A percentile compares a stretch with the other conserved stretches of the same genome.
Evolutionary conservation across 2,113 vertebrate genomes (phyloP).

Genomic region (Rhodinocichla rosea): DNA sequence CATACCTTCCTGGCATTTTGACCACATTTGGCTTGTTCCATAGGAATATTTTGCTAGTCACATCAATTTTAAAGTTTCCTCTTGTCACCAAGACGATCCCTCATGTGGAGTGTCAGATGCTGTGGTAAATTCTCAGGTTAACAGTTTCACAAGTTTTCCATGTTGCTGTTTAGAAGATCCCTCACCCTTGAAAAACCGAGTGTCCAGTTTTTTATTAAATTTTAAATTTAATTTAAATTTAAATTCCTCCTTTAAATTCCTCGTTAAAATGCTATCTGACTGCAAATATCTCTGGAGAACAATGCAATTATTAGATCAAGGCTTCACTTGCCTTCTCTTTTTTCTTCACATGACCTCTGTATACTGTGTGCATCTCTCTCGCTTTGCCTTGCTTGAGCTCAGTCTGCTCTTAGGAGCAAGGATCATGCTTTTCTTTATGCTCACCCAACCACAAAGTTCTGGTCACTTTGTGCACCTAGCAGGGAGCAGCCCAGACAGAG

Average conservation of each 20-base stretch:
- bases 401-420: not conserved
- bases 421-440: not conserved
- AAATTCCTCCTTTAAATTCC: not conserved
- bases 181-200: not conserved
- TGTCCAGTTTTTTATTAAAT: too few species aligned
- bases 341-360: accelerated
- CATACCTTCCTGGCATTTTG: not conserved
- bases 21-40: not conserved
- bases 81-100: not conserved
- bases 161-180: not conserved
- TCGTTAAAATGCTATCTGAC: not conserved
- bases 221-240: too few species aligned
- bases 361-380: not conserved
- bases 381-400: not conserved
- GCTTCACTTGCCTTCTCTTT: not conserved
- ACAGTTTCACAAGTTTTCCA: not conserved
- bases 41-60: not conserved
- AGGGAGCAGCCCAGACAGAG: not conserved
- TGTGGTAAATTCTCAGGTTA: not conserved
- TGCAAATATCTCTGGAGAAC: not conserved
- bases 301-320: not conserved
- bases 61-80: not conserved
- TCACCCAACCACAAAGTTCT: accelerated
- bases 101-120: not conserved
- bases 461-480: not conserved